phyloP scores from a whole-genome alignment of 2,888 invertebrate species.

The Taenaris catops region DNA sequence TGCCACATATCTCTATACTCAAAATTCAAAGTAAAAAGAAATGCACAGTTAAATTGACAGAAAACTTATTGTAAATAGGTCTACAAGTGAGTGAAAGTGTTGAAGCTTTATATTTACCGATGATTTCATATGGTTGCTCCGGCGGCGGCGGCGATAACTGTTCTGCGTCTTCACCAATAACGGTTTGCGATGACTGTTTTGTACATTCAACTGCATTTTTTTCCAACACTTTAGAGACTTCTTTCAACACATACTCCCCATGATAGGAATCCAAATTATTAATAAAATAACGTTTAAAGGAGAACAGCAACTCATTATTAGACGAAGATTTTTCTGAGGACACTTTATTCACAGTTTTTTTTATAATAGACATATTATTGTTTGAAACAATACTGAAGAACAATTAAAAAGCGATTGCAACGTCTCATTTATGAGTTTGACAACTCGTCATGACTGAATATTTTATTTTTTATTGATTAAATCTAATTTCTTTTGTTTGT shows the following conservation, averaged over 20 bases:
- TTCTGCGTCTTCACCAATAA: slow-evolving; percentile 48
- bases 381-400: no score
- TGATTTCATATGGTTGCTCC: slow-evolving; percentile 54
- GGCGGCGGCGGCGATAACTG: slow-evolving; percentile 34
- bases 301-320: slow-evolving; percentile 40
- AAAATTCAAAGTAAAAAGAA: no score
- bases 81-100: no score
- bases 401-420: no score
- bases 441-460: no score
- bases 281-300: slow-evolving; percentile 76
- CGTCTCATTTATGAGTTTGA: no score
- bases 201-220: slow-evolving; percentile 35
- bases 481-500: no score
- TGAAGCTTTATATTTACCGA: slow-evolving; percentile 50
- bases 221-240: slow-evolving; percentile 48
- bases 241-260: slow-evolving; percentile 65
- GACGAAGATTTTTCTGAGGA: slow-evolving; percentile 39
- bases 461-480: no score
- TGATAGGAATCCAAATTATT: slow-evolving; percentile 82
- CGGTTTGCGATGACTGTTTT: slow-evolving; percentile 35
- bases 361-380: slow-evolving; percentile 12
- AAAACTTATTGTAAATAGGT: no score
- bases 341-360: slow-evolving; percentile 34
- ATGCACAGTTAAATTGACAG: no score
- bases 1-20: no score